Evolutionary conservation across 2,888 invertebrate species (phyloP).

Genomic region (Drosophila quinaria): DNA sequence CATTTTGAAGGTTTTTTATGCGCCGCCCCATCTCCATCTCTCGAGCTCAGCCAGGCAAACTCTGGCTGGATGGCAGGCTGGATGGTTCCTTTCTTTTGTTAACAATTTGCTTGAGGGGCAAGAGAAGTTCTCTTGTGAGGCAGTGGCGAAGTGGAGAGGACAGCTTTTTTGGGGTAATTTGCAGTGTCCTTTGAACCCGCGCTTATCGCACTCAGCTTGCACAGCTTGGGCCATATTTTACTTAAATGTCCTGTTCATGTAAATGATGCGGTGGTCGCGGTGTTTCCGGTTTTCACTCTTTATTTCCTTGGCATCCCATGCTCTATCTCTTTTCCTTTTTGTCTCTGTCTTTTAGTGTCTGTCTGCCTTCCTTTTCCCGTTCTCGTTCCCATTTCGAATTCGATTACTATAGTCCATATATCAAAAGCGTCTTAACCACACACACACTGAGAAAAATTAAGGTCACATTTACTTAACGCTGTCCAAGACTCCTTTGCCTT

Average conservation of each 20-base stretch:
- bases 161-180: slow-evolving; percentile 70
- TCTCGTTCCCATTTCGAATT: slow-evolving; percentile 5
- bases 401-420: slow-evolving; percentile 62
- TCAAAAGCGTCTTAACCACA: slow-evolving; percentile 63
- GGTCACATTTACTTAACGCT: slow-evolving; percentile 62
- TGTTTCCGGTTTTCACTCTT: slow-evolving; percentile 29
- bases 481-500: slow-evolving; percentile 2
- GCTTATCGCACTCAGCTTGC: slow-evolving; percentile 62
- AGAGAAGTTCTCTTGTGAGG: not conserved
- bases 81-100: slow-evolving; percentile 43
- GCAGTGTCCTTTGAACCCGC: slow-evolving; percentile 71
- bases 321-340: not conserved
- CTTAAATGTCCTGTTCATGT: slow-evolving; percentile 76
- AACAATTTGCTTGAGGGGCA: slow-evolving; percentile 26
- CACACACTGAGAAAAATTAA: slow-evolving; percentile 57
- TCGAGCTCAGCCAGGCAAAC: not conserved
- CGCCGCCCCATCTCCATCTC: slow-evolving; percentile 21
- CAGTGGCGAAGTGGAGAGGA: not conserved
- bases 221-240: slow-evolving; percentile 71
- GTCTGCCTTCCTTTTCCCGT: slow-evolving; percentile 5
- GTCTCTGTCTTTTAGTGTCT: not conserved
- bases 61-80: slow-evolving; percentile 8
- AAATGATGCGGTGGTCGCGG: slow-evolving; percentile 66
- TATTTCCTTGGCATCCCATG: slow-evolving; percentile 11
- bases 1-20: slow-evolving; percentile 78